Conservation (phyloP, 2,797 vertebrate genomes). For the Megalops cyprinoides region DNA sequence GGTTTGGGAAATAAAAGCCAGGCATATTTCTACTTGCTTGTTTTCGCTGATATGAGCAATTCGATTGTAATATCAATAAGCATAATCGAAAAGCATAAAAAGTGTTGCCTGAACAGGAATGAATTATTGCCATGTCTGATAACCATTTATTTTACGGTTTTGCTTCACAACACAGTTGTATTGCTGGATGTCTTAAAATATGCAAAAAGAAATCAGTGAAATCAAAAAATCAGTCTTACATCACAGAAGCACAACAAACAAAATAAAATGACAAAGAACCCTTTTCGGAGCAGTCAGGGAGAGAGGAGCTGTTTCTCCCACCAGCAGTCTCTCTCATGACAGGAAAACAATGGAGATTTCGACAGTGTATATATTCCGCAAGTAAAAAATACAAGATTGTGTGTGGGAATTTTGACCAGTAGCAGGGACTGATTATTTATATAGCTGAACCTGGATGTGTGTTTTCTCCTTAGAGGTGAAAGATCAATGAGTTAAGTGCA, state of each 20-base stretch:
- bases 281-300: not conserved
- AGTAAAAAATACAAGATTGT: slow-evolving; percentile 21
- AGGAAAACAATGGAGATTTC: slow-evolving; percentile 36
- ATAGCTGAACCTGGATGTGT: slow-evolving; percentile 42
- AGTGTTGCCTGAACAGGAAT: not conserved
- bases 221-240: too few species aligned
- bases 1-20: not conserved
- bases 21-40: not conserved
- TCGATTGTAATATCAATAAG: too few species aligned
- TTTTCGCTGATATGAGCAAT: not conserved
- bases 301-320: not conserved
- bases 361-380: slow-evolving; percentile 31
- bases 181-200: too few species aligned
- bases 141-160: not conserved
- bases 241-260: not conserved
- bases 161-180: not conserved
- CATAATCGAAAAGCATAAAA: too few species aligned
- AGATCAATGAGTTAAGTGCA: slow-evolving; percentile 47
- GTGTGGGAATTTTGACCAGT: slow-evolving; percentile 10
- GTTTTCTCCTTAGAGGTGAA: slow-evolving; percentile 40
- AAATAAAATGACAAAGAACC: not conserved
- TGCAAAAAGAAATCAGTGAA: not conserved
- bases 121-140: too few species aligned
- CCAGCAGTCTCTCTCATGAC: not conserved
- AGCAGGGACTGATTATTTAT: slow-evolving; percentile 51